Evolutionary conservation across 2,888 invertebrate genomes (phyloP).

Genomic region (Torymus texanus): DNA sequence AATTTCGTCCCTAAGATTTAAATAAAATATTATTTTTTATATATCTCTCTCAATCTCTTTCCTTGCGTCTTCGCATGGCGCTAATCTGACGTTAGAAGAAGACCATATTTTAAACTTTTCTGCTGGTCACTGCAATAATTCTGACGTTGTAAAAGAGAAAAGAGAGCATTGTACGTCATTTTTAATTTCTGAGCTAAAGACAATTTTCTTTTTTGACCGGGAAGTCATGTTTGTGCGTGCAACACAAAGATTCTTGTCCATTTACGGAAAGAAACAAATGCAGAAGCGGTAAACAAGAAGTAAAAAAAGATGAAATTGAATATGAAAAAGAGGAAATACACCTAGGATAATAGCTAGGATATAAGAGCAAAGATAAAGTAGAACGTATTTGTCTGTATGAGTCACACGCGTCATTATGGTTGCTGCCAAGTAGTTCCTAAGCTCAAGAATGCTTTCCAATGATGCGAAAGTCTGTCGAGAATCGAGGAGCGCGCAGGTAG

Average conservation of each 20-base stretch:
- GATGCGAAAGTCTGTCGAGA: conserved; percentile 55
- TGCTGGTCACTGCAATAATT: conserved; percentile 62
- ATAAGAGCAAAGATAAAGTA: conserved; percentile 63
- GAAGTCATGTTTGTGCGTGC: conserved; percentile 61
- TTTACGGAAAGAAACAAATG: conserved; percentile 52
- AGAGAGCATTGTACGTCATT: conserved; percentile 58
- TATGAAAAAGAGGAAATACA: conserved; percentile 58
- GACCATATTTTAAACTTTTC: conserved; percentile 57
- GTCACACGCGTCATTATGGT: conserved; percentile 63
- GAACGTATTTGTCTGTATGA: conserved; percentile 63
- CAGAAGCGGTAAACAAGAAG: conserved; percentile 38
- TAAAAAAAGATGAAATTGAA: conserved; percentile 50
- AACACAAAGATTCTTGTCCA: conserved; percentile 60
- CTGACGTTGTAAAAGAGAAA: conserved; percentile 52
- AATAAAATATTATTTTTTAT: conserved; percentile 72
- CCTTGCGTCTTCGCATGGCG: conserved; percentile 48
- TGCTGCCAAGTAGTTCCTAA: conserved; percentile 70
- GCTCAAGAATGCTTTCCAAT: conserved; percentile 61
- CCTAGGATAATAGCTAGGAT: conserved; percentile 65
- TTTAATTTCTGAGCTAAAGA: conserved; percentile 53
- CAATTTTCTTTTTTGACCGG: conserved; percentile 61
- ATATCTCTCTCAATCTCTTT: conserved; percentile 58
- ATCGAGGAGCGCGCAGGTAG: conserved; percentile 62
- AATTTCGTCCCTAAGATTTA: conserved; percentile 68
- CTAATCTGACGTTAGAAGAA: conserved; percentile 51